Base-by-base conservation (phyloP, 1,140 invertebrate genomes). In the Drosophila kohkoa region DNA sequence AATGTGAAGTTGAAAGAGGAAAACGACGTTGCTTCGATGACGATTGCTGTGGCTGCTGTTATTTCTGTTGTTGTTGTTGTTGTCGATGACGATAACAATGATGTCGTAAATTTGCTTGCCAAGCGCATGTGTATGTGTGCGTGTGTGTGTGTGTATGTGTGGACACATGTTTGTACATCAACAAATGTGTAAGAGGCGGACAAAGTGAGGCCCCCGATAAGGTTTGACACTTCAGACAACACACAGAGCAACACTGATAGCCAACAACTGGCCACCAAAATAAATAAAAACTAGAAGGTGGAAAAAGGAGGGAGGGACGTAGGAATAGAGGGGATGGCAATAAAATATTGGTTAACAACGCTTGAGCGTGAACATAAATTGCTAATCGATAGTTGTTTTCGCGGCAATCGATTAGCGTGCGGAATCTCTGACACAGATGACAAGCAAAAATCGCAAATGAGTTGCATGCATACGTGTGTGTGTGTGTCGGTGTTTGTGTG, bases 141-240 rank as follows among this genome's bases (percentile, higher is more conserved):
- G 35, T 51, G 20, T 25, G 7, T 52, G 7, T n/a, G n/a, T 59
- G 25, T 16, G 30, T 68, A 11, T 20, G 6, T 43, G n/a, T 16
- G 16, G 28, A 52, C 15, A 30, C 28, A 63, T 52, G 35, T 49
- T 41, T 57, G 54, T 57, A 52, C 15, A 49, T 45, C 48, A 58
- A 52, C 64, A 68, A 58, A 69, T 35, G 38, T 70, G 68, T 70
- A 55, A 55, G 68, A 25, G n/a, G 8, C 57, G 57, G 35, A 45
- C 25, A 35, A 38, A 55, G 63, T 25, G 58, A 49, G 70, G 54
- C 28, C 30, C 64, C 57, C 46, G 77, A 80, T 80, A 80, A 80
- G 70, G 64, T 45, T 75, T 41, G 46, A 75, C 63, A 66, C 63
- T 52, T 38, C 32, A 70, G 13, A 25, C 20, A 30, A 75, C 62